Percentiles rank a stretch among this genome's conserved stretches.
Evolutionary conservation across 2,797 vertebrate genomes (phyloP).

Genomic region (Peromyscus aztecus): DNA sequence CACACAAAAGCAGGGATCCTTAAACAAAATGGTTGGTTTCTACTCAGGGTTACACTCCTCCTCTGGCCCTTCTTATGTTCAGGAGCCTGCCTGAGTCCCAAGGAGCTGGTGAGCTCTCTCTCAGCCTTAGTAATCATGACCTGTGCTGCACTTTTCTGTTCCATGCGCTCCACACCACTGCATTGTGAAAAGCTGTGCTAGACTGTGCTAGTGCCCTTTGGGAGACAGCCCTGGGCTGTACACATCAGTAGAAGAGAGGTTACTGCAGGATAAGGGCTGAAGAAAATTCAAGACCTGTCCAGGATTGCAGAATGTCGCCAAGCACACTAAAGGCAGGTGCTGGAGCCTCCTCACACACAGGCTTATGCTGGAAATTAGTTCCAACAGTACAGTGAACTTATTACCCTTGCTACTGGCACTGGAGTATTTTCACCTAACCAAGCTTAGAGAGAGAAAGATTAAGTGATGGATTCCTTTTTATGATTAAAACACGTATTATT

Average conservation of each 20-base stretch:
- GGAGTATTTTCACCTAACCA: not conserved
- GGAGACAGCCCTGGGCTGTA: too few relatives aligned
- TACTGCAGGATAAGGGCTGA: not conserved
- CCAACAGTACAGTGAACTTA: not conserved
- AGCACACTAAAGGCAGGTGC: fast-evolving
- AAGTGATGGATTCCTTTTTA: not conserved
- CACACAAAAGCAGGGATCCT: not conserved
- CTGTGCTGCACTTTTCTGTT: too few relatives aligned
- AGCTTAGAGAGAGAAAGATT: not conserved
- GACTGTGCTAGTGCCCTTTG: fast-evolving
- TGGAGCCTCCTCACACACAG: not conserved
- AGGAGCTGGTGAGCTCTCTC: not conserved
- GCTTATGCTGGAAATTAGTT: not conserved
- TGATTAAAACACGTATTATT: not conserved
- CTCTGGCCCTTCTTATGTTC: not conserved
- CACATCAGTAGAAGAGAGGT: fast-evolving
- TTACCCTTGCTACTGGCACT: not conserved
- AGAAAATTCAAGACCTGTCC: not conserved
- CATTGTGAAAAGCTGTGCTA: not conserved
- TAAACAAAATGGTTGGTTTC: not conserved
- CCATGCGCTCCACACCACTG: not conserved
- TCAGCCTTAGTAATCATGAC: not conserved
- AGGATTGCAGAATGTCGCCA: fast-evolving
- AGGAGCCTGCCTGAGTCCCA: not conserved
- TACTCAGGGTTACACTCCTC: fast-evolving